Evolutionary conservation across 1,140 invertebrate species (phyloP).

Genomic region (Reticulitermes speratus): DNA sequence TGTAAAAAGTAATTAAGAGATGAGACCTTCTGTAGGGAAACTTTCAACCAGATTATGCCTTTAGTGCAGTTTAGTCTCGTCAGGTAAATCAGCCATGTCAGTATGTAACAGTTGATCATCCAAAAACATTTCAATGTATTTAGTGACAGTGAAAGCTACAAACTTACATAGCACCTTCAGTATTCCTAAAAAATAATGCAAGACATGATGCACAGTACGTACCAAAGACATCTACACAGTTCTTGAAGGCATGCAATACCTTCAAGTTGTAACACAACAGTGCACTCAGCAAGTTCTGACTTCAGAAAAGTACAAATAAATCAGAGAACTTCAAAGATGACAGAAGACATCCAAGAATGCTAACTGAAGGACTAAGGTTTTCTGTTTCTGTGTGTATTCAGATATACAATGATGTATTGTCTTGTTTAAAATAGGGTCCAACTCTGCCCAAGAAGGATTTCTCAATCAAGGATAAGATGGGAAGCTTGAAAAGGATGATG

Average conservation of each 20-base stretch:
- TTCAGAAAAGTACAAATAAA: not conserved
- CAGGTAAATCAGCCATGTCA: too few species aligned
- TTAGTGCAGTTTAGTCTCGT: too few species aligned
- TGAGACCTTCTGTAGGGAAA: too few species aligned
- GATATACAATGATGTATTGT: constrained; percentile 22
- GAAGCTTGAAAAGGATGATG: constrained; percentile 52
- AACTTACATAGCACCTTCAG: too few species aligned
- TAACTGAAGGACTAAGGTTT: not conserved
- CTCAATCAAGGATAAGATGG: constrained; percentile 48
- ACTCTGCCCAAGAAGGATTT: constrained; percentile 44
- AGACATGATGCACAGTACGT: too few species aligned
- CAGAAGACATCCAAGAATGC: not conserved
- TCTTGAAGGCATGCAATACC: not conserved
- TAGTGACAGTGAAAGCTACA: too few species aligned
- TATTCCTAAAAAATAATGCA: too few species aligned
- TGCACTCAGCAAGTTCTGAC: not conserved
- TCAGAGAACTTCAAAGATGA: not conserved
- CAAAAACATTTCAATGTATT: too few species aligned
- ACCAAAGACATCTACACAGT: too few species aligned
- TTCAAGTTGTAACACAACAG: not conserved
- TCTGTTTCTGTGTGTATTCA: not conserved
- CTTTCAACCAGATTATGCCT: too few species aligned
- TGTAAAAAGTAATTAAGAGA: too few species aligned
- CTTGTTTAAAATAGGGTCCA: constrained; percentile 34
- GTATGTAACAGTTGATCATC: too few species aligned